Percentiles rank a stretch among this genome's conserved stretches.
These are phyloP conservation scores for Ancistrus triradiatus DNA, from an alignment of 2,113 vertebrate genomes.

Conservation along the genomic window DNA sequence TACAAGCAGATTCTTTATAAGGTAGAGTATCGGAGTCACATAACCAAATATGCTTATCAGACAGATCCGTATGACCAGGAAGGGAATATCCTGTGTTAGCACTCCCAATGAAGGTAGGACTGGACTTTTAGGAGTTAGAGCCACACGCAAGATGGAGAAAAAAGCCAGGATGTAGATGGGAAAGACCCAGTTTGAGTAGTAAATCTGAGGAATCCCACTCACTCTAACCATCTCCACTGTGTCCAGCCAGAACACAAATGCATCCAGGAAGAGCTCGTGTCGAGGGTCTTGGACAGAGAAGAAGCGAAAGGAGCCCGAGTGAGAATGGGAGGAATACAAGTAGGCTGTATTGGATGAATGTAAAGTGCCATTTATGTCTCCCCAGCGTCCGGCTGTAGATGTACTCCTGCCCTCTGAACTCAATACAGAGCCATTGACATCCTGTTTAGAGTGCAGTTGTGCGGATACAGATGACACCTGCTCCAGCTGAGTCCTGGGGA, in stretches of 20 bases:
- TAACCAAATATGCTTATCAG: constrained; percentile 63
- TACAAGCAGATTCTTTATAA: constrained; percentile 71
- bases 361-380: neutral
- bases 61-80: constrained; percentile 66
- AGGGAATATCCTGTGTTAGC: constrained; percentile 74
- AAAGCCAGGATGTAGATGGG: constrained; percentile 70
- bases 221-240: constrained; percentile 75
- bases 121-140: constrained; percentile 63
- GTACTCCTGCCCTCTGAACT: constrained; percentile 44
- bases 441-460: constrained; percentile 46
- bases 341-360: constrained; percentile 39
- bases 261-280: constrained; percentile 60
- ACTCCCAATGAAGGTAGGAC: constrained; percentile 59
- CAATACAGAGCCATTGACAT: constrained; percentile 23
- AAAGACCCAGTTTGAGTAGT: constrained; percentile 70
- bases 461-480: constrained; percentile 57
- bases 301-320: constrained; percentile 44
- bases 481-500: constrained; percentile 64
- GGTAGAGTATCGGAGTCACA: constrained; percentile 70
- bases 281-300: constrained; percentile 61
- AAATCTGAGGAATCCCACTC: constrained; percentile 52
- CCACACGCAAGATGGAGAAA: constrained; percentile 66
- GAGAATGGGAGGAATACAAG: constrained; percentile 51
- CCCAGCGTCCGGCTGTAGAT: constrained; percentile 27
- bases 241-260: constrained; percentile 76